phyloP scores from a whole-genome alignment of 2,888 invertebrate species.

The Drosophila phalerata region DNA sequence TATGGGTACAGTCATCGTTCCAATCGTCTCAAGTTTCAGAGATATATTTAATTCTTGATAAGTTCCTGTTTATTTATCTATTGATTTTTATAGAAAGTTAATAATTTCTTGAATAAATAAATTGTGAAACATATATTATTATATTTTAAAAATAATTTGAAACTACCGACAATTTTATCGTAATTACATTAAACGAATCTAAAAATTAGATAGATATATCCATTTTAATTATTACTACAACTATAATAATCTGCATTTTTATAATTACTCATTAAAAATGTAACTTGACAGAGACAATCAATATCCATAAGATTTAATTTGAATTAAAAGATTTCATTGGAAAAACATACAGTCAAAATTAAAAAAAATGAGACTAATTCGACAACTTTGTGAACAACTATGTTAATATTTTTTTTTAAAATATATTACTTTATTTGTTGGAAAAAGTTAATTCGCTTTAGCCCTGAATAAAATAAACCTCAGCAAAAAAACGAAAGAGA shows the following conservation, averaged over 20 bases:
- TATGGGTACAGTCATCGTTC: too few relatives aligned
- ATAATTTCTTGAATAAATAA: too few relatives aligned
- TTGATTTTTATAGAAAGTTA: too few relatives aligned
- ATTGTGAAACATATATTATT: too few relatives aligned
- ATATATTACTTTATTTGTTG: conserved; percentile 52
- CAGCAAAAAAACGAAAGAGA: conserved; percentile 3
- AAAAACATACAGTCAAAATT: background rate
- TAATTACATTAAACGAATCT: too few relatives aligned
- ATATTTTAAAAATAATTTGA: too few relatives aligned
- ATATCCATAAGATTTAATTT: conserved; percentile 35
- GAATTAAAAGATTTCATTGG: conserved; percentile 42
- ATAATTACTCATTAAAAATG: background rate
- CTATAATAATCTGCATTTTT: background rate
- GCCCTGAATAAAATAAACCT: conserved; percentile 65
- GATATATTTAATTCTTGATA: too few relatives aligned
- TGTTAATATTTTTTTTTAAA: conserved; percentile 22
- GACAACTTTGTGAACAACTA: background rate
- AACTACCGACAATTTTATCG: too few relatives aligned
- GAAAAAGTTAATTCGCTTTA: conserved; percentile 55
- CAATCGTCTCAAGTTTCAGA: too few relatives aligned
- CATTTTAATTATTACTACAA: background rate
- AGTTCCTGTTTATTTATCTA: too few relatives aligned
- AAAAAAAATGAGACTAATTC: conserved; percentile 24
- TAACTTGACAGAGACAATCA: conserved; percentile 5
- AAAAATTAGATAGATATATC: too few relatives aligned